Evolutionary conservation across 2,113 vertebrate genomes (phyloP).

Genomic region (Callithrix jacchus): DNA sequence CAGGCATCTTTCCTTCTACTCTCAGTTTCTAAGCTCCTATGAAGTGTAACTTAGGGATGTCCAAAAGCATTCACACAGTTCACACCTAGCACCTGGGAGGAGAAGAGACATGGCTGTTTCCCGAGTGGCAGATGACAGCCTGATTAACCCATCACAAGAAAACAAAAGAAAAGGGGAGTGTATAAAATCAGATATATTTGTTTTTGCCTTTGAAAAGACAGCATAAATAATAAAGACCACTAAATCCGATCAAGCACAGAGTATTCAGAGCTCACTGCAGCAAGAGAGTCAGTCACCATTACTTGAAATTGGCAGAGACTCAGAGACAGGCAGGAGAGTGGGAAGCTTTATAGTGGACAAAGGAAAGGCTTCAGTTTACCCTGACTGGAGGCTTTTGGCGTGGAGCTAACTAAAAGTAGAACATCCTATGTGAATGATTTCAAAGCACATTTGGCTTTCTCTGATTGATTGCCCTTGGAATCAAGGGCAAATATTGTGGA

Average conservation of each 20-base stretch:
- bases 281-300: not conserved
- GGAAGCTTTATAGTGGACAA: not conserved
- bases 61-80: not conserved
- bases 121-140: not conserved
- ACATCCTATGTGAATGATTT: not conserved
- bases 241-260: not conserved
- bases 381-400: not conserved
- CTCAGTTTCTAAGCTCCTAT: not conserved
- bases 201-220: not conserved
- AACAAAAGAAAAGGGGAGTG: not conserved
- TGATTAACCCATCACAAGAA: not conserved
- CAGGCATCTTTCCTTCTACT: not conserved
- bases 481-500: not conserved
- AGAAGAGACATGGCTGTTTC: not conserved
- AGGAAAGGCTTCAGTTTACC: not conserved
- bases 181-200: not conserved
- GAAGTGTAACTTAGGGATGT: not conserved
- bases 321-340: not conserved
- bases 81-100: not conserved
- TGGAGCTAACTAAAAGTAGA: not conserved
- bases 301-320: not conserved
- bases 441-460: not conserved
- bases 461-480: not conserved
- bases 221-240: not conserved
- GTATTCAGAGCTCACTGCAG: not conserved